These are phyloP conservation scores for Epinephelus moara DNA, from an alignment of 2,113 vertebrate genomes.

Conservation along the genomic window DNA sequence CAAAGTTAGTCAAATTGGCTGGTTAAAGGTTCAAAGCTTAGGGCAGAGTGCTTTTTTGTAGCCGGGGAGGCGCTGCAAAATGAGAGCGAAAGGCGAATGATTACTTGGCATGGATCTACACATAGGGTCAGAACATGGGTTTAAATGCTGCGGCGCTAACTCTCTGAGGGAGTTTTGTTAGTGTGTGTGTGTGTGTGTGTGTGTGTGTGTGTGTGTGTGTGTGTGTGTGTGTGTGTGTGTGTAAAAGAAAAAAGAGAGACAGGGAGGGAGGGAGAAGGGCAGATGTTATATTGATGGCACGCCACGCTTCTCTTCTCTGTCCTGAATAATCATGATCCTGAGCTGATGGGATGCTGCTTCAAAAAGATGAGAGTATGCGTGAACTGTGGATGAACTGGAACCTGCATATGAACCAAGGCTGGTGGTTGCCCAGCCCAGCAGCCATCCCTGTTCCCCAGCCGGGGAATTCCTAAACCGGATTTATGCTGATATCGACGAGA, in stretches of 20 bases:
- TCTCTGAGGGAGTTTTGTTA: slow-evolving; percentile 59
- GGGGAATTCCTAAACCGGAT: slow-evolving; percentile 64
- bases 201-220: slow-evolving; percentile 50
- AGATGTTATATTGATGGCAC: slow-evolving; percentile 73
- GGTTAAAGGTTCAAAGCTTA: slow-evolving; percentile 64
- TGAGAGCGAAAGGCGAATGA: slow-evolving; percentile 51
- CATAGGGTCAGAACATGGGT: slow-evolving; percentile 69
- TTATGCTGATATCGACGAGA: slow-evolving; percentile 48
- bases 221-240: slow-evolving; percentile 53
- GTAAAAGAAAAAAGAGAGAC: slow-evolving; percentile 26
- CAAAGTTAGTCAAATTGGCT: slow-evolving; percentile 58
- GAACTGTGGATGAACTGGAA: slow-evolving; percentile 82
- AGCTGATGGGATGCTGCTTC: slow-evolving; percentile 78
- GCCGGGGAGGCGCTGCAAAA: slow-evolving; percentile 38
- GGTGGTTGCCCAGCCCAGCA: slow-evolving; percentile 68
- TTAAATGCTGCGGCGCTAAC: slow-evolving; percentile 56
- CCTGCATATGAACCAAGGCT: slow-evolving; percentile 77
- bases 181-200: slow-evolving; percentile 57
- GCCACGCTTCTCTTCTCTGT: slow-evolving; percentile 68
- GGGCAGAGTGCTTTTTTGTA: slow-evolving; percentile 44
- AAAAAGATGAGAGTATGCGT: slow-evolving; percentile 73
- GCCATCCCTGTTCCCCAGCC: slow-evolving; percentile 50
- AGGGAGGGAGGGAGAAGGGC: slow-evolving; percentile 55
- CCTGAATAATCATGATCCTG: slow-evolving; percentile 79
- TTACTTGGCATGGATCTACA: slow-evolving; percentile 67